phyloP scores from a whole-genome alignment of 2,113 vertebrate species.

The Cepphus grylle region DNA sequence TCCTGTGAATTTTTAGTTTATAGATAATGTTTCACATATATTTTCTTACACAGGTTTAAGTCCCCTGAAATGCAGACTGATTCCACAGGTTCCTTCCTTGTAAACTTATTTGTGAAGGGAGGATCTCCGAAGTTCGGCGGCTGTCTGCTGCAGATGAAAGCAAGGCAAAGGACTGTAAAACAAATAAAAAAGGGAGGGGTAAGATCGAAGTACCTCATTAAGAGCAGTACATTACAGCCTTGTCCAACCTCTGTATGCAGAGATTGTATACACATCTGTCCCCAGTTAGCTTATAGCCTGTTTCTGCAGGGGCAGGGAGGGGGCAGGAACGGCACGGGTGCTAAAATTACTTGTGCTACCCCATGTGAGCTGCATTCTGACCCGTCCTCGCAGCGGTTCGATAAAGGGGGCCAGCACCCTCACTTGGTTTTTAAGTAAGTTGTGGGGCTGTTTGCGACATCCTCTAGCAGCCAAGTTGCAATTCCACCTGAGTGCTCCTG shows the following conservation, averaged over 20 bases:
- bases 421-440: not conserved
- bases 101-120: constrained; percentile 39
- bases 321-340: fast-evolving
- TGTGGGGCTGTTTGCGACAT: fast-evolving
- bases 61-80: not conserved
- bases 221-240: not conserved
- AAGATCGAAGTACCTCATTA: constrained; percentile 52
- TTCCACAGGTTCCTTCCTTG: not conserved
- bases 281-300: constrained; percentile 11
- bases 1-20: not conserved
- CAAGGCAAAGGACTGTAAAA: constrained; percentile 34
- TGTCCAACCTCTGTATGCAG: constrained; percentile 6
- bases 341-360: not conserved
- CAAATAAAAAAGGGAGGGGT: constrained; percentile 46
- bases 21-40: not conserved
- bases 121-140: not conserved
- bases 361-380: not conserved
- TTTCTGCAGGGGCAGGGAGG: not conserved
- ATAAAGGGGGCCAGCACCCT: not conserved
- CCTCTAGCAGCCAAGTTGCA: fast-evolving
- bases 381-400: not conserved
- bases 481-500: not conserved
- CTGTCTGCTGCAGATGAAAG: not conserved
- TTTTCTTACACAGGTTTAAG: not conserved
- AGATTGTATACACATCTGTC: not conserved